These are phyloP conservation scores for Sus scrofa DNA, from an alignment of 2,113 vertebrate species.

Conservation along the genomic window T2T-Sscrofa CM000813.6:95153501-95154000, in stretches of 20 bases:
- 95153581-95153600: neutral
- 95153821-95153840: neutral
- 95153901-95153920: neutral
- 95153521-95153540: neutral
- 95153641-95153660: neutral
- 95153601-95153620: neutral
- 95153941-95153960: neutral
- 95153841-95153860: neutral
- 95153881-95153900: neutral
- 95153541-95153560: neutral
- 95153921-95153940: neutral
- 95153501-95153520: neutral
- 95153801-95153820: neutral
- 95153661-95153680: neutral
- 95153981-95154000: neutral
- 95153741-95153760: slow-evolving; percentile 6
- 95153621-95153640: neutral
- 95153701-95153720: neutral
- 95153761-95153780: slow-evolving; percentile 36
- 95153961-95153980: neutral
- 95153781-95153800: neutral
- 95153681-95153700: neutral
- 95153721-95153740: slow-evolving; percentile 4
- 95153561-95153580: neutral
- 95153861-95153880: neutral